phyloP scores from a whole-genome alignment of 30 jellyfish, hydroid and myxozoan species.

The Nemopilema nomurai region DNA sequence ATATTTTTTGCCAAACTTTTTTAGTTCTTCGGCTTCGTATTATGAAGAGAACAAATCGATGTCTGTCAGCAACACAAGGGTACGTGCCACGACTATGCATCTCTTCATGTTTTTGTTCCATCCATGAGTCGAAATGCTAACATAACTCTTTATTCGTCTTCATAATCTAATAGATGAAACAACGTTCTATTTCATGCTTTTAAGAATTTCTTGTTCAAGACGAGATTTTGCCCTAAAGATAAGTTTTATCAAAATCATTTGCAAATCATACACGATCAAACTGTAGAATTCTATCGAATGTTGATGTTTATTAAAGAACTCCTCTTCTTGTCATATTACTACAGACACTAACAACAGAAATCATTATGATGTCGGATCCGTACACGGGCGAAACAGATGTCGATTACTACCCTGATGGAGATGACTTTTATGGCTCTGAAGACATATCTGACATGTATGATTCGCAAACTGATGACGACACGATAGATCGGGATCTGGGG shows the following conservation, averaged over 20 bases:
- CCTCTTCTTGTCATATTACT: neutral
- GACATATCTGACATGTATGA: conserved; percentile 50
- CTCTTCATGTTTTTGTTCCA: neutral
- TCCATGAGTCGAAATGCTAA: no score
- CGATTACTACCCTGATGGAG: conserved; percentile 25
- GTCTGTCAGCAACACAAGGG: conserved; percentile 55
- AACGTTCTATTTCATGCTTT: no score
- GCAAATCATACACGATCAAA: no score
- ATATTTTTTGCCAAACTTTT: no score
- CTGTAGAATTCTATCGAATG: no score
- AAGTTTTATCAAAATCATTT: no score
- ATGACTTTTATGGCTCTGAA: conserved; percentile 11
- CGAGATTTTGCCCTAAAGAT: no score
- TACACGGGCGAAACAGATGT: conserved; percentile 45
- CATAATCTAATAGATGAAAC: no score
- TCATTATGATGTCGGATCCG: conserved; percentile 57
- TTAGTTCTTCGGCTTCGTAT: conserved; percentile 58
- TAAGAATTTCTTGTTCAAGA: no score
- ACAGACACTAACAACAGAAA: conserved; percentile 46
- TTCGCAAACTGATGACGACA: conserved; percentile 31
- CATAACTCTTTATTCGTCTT: no score
- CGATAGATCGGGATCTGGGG: neutral
- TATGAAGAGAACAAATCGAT: conserved; percentile 37
- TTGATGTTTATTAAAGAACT: neutral
- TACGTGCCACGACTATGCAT: neutral